Base-by-base conservation (phyloP, 2,113 vertebrate species). In the Hippolais icterina region DNA sequence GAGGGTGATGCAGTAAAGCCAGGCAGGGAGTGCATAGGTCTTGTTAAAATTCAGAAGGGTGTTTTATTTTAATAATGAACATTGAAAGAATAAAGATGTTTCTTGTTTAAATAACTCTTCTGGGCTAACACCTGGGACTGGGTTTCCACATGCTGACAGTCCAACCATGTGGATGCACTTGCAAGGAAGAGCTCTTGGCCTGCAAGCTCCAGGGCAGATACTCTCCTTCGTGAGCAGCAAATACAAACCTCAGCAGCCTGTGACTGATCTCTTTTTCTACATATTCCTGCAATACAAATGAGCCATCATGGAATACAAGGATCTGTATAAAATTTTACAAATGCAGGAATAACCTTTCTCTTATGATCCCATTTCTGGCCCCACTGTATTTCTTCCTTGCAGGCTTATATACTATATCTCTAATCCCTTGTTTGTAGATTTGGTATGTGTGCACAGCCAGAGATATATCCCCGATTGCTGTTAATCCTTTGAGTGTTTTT, bases 401-500 rank as follows among this genome's bases (percentile, higher is more conserved):
- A 68, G 69, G 79, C 86, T 91, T 61, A 12, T 69, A 60, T 71
- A 72, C 85, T 66, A 0, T 52, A 44, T 93, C 74, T 88, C 61
- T 96, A 94, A 84, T 96, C 78, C 75, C 49, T 79, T 75, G 87
- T 93, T 52, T 85, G 89, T 28, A 46, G 87, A 79, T 79, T 82
- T 91, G 61, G 66, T 53, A 20, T 87, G 47, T 71, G 59, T 74
- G 86, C 75, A 47, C 15, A 85, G 74, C 87, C 65, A 93, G 80
- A 93, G 94, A 79, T 81, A 42, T 3, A 94, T 93, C 77, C 89
- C 41, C 5, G 69, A 94, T 63, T 82, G 91, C 79, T 92, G 81
- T 54, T 95, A 95, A 96, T 96, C 91, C 91, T 93, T 56, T 83
- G 84, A 93, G 93, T 89, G 87, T 92, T 95, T 93, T 71, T 87